phyloP scores from a whole-genome alignment of 1,140 invertebrate genomes.

The Dendrolimus kikuchii region DNA sequence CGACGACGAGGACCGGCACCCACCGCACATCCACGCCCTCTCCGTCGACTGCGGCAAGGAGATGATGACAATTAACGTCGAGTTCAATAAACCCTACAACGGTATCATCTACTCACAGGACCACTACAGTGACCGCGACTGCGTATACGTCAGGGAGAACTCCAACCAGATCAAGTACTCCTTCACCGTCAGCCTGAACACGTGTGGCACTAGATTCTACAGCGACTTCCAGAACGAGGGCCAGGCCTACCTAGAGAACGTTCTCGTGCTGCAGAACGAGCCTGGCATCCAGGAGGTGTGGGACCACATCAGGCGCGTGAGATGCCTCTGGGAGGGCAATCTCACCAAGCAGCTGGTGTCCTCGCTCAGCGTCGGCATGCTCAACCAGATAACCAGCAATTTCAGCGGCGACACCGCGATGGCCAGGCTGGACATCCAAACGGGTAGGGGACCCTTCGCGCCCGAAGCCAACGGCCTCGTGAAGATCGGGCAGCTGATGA shows the following conservation, averaged over 20 bases:
- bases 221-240: slow-evolving; percentile 83
- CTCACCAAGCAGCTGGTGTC: slow-evolving; percentile 82
- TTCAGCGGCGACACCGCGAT: slow-evolving; percentile 88
- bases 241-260: slow-evolving; percentile 86
- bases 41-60: slow-evolving; percentile 86
- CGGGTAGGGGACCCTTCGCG: slow-evolving; percentile 85
- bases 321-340: slow-evolving; percentile 88
- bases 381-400: slow-evolving; percentile 85
- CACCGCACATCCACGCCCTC: slow-evolving; percentile 83
- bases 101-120: slow-evolving; percentile 90
- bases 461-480: slow-evolving; percentile 83
- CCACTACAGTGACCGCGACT: slow-evolving; percentile 79
- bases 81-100: slow-evolving; percentile 83
- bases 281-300: slow-evolving; percentile 87
- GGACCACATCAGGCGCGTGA: slow-evolving; percentile 84
- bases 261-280: slow-evolving; percentile 86
- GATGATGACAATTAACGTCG: slow-evolving; percentile 86
- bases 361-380: slow-evolving; percentile 84
- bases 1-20: slow-evolving; percentile 73
- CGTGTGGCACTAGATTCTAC: slow-evolving; percentile 86
- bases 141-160: slow-evolving; percentile 82
- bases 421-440: slow-evolving; percentile 85
- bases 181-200: slow-evolving; percentile 83
- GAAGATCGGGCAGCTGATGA: slow-evolving; percentile 88
- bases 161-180: slow-evolving; percentile 79